Evolutionary conservation across 1,140 invertebrate species (phyloP).

Genomic region (Pteromalus puparum): DNA sequence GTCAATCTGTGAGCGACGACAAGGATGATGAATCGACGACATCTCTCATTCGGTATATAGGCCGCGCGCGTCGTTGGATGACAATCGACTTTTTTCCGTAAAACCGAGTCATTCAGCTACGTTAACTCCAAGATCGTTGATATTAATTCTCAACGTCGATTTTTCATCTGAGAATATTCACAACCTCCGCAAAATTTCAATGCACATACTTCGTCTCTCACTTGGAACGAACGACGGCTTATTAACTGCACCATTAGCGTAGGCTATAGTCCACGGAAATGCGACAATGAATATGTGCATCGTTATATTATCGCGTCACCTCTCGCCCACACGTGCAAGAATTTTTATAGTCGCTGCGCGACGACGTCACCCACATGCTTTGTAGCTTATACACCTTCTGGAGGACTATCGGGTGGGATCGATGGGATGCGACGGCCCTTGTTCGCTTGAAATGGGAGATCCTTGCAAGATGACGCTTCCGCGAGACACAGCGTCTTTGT

Average conservation of each 20-base stretch:
- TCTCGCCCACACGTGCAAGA: slow-evolving; percentile 1
- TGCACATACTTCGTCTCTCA: background rate
- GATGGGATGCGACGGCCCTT: background rate
- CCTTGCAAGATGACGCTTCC: slow-evolving; percentile 18
- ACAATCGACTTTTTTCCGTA: background rate
- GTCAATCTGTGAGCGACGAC: slow-evolving; percentile 17
- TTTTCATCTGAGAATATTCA: background rate
- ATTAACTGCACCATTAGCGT: slow-evolving; percentile 25
- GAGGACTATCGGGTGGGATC: slow-evolving; percentile 9
- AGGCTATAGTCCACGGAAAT: slow-evolving; percentile 11
- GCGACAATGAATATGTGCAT: background rate
- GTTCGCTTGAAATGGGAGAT: slow-evolving; percentile 35
- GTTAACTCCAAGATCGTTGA: slow-evolving; percentile 10
- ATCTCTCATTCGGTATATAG: slow-evolving; percentile 14
- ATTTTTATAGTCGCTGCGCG: background rate
- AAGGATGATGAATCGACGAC: slow-evolving; percentile 20
- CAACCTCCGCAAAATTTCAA: background rate
- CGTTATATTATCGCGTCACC: background rate
- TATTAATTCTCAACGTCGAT: background rate
- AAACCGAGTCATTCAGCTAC: background rate
- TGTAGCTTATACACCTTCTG: background rate
- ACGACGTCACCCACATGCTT: slow-evolving; percentile 43
- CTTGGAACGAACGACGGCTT: background rate
- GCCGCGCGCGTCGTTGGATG: background rate
- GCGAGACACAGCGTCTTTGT: background rate